Base-by-base conservation (phyloP, 2,113 vertebrate species). In the Chaetodon trifascialis region DNA sequence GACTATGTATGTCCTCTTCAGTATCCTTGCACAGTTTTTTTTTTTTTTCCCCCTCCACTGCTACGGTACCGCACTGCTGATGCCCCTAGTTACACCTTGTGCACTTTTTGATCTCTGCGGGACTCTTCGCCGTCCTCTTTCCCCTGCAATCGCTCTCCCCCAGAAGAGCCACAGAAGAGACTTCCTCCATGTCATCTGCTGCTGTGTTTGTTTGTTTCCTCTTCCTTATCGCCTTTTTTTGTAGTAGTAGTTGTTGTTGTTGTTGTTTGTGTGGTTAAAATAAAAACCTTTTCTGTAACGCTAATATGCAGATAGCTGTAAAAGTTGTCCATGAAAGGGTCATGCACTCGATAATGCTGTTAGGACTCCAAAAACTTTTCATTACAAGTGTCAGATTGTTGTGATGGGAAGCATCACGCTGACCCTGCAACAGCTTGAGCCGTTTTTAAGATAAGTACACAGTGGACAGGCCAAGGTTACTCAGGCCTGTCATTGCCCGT, bases 31-130 rank as follows among this genome's bases (percentile, higher is more conserved):
- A 46, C 4, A 7, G 49, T 30, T 4, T 40, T 4, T 23, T 40
- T 40, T 40, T 40, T 40, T 40, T 40, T 40, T 40, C 5, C 8
- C 7, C 8, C n/a, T 11, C 30, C 30, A 34, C 30, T 62, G 11
- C 58, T 70, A 10, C 4, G 10, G 38, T 15, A 7, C 66, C 49
- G 71, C 75, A 17, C 58, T 54, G 67, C 77, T 62, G 60, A 69
- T 80, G 76, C 79, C 66, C 56, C n/a, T 23, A 64, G 73, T 74
- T 83, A 73, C 76, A 87, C 46, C 68, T 55, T 7, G 44, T 79
- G 67, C 58, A 71, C 67, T 74, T 71, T 79, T 71, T 71, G 46
- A 84, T 88, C 79, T 85, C 67, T 80, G 16, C 11, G 46, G 46
- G 54, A 82, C 34, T 56, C 5, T 51, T n/a, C 23, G 46, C 64